A percentile compares a stretch with the other conserved stretches of the same genome.
These are phyloP conservation scores for Drosophila kikkawai DNA, from an alignment of 1,140 invertebrate species.

Conservation along the genomic window DNA sequence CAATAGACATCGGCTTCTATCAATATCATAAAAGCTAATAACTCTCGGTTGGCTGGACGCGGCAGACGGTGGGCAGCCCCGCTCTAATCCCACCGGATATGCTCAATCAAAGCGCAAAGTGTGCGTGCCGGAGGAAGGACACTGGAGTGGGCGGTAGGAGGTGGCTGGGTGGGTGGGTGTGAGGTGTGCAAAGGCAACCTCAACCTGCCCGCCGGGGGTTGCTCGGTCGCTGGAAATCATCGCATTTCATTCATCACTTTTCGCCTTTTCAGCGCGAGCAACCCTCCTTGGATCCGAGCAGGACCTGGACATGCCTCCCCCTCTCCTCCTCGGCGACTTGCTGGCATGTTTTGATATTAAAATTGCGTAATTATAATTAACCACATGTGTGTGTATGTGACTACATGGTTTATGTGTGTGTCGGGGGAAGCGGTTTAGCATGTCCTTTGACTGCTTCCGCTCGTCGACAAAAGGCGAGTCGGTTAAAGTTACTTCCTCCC, in stretches of 20 bases:
- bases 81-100: constrained; percentile 84
- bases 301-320: constrained; percentile 56
- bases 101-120: constrained; percentile 84
- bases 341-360: constrained; percentile 80
- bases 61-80: constrained; percentile 62
- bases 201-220: constrained; percentile 49
- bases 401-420: constrained; percentile 3
- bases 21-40: constrained; percentile 85
- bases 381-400: constrained; percentile 68
- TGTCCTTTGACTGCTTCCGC: constrained; percentile 68
- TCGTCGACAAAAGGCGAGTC: constrained; percentile 42
- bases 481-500: constrained; percentile 51
- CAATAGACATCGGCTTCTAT: constrained; percentile 84
- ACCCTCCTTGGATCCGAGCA: constrained; percentile 54
- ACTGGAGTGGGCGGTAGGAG: constrained; percentile 28
- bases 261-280: constrained; percentile 76
- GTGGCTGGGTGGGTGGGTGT: constrained; percentile 3
- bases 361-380: constrained; percentile 85
- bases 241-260: constrained; percentile 84
- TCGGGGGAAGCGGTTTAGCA: constrained; percentile 56
- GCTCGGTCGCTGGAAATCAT: constrained; percentile 76
- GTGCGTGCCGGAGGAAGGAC: constrained; percentile 52
- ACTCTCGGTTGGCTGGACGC: constrained; percentile 80
- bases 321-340: constrained; percentile 11
- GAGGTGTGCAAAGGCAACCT: constrained; percentile 48